Base-by-base conservation (phyloP, 2,113 vertebrate genomes). In the Sander lucioperca region DNA sequence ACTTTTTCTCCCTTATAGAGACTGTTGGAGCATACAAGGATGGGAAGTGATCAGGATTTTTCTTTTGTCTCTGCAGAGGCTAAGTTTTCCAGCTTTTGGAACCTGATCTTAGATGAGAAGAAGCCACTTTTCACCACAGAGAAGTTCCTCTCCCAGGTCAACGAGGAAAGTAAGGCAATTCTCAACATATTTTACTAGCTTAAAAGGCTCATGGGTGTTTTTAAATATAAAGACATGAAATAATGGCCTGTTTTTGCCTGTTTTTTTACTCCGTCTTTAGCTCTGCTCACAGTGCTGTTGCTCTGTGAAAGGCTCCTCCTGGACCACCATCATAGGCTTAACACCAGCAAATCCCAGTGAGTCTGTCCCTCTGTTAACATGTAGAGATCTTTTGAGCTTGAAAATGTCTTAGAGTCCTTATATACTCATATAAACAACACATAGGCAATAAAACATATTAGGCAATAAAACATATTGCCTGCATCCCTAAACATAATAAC, bases 41-140 rank as follows among this genome's bases (percentile, higher is more conserved):
- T 43, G 16, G 25, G 4, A 9, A 9, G 19, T 68, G 8, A 45
- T 6, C 6, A 54, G 0, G 6, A 21, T 4, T 3, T 16, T 53
- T 10, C 11, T 18, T 0, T 56, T 89, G 48, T 93, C 47, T 78
- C 70, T 71, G n/a, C 90, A 99, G 98, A 99, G 80, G 83, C 95
- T 5, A 99, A 97, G 87, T 94, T 98, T 80, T 93, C 86, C 67
- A 92, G 72, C 88, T 98, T 99, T 87, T 99, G 98, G 98, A 97
- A 95, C 84, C 89, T 99, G 79, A 90, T 99, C 74, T 88, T 98
- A 82, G 98, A 99, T 95, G 97, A 99, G 88, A 99, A 98, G 88
- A 99, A 97, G 80, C 96, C 96, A 9, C 88, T 99, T 11, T 98
- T 99, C 91, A 98, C 97, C 43, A 97, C 97, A 15, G 98, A 99